phyloP scores from a whole-genome alignment of 2,797 vertebrate genomes.

The Buphagus erythrorhynchus region DNA sequence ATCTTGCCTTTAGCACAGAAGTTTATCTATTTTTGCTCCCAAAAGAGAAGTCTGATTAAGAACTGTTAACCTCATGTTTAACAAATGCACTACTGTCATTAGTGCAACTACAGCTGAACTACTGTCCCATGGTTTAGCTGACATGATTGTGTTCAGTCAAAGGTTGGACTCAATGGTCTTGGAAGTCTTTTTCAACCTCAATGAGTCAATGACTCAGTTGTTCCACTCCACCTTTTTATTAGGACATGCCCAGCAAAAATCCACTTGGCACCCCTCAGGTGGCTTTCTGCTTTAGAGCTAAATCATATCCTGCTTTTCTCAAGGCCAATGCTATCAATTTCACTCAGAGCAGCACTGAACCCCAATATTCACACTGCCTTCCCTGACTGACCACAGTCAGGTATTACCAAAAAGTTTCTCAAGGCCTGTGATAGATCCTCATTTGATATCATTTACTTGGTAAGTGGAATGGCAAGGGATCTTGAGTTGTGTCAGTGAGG shows the following conservation, averaged over 20 bases:
- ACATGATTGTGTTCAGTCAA: neutral
- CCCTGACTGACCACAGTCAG: neutral
- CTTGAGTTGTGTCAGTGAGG: fast-evolving
- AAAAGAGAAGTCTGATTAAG: neutral
- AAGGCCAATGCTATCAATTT: neutral
- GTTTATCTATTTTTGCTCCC: neutral
- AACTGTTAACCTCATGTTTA: neutral
- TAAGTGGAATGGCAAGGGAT: neutral
- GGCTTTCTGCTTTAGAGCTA: neutral
- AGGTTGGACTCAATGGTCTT: neutral
- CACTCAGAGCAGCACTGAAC: neutral
- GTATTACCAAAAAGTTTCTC: neutral
- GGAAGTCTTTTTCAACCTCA: neutral
- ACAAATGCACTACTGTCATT: neutral
- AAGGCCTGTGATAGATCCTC: neutral
- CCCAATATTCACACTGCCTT: fast-evolving
- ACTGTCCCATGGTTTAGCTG: neutral
- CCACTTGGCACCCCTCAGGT: neutral
- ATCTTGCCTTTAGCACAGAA: neutral
- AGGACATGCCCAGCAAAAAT: neutral
- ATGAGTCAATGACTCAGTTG: neutral
- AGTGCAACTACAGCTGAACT: neutral
- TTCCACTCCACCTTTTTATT: neutral
- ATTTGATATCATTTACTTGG: neutral
- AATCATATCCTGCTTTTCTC: neutral